Conservation (phyloP, 2,888 invertebrate genomes). For the Chymomyza caudatula region DNA sequence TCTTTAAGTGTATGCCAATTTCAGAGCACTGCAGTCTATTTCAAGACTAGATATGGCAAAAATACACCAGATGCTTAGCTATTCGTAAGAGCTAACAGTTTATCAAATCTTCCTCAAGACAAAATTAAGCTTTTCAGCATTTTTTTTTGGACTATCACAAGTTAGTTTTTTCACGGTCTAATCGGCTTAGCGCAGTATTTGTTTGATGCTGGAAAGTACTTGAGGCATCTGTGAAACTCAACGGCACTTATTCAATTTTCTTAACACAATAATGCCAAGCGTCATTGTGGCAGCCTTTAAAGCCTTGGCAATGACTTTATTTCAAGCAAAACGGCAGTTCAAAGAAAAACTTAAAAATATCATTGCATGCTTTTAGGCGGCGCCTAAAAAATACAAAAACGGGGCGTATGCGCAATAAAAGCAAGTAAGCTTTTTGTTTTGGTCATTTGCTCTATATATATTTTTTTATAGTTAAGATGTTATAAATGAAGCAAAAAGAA, state of each 20-base stretch:
- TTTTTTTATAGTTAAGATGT: neutral
- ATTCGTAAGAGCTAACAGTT: too few species aligned
- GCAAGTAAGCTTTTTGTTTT: conserved; percentile 10
- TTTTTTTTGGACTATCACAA: neutral
- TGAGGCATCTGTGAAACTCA: neutral
- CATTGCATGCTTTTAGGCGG: neutral
- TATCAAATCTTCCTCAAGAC: too few species aligned
- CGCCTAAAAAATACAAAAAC: neutral
- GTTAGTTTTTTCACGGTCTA: neutral
- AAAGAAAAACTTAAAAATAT: neutral
- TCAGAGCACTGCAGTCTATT: too few species aligned
- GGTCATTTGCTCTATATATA: neutral
- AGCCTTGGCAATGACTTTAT: neutral
- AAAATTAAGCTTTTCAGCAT: neutral
- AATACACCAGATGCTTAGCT: too few species aligned
- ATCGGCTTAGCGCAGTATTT: neutral
- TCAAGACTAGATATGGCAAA: too few species aligned
- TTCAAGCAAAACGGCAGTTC: neutral
- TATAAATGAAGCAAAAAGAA: neutral
- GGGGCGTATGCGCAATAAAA: conserved; percentile 27
- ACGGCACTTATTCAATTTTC: neutral
- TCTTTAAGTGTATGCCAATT: too few species aligned
- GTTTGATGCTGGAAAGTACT: neutral
- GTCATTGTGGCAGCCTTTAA: too few species aligned
- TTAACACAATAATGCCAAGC: neutral